Conservation (phyloP, 1,140 invertebrate species). For the Zeugodacus cucurbitae region DNA sequence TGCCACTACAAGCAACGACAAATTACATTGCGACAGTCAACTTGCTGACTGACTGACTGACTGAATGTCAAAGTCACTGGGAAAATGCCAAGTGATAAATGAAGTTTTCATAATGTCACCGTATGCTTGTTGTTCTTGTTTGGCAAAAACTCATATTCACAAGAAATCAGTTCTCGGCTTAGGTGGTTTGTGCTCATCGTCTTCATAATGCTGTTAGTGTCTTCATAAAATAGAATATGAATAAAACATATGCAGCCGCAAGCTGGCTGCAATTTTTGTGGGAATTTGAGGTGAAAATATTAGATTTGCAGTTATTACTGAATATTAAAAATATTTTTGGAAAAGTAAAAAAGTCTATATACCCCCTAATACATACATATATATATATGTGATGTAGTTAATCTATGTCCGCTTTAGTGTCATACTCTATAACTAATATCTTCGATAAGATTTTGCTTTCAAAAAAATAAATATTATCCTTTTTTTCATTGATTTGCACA, state of each 20-base stretch:
- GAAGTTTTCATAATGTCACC: constrained; percentile 28
- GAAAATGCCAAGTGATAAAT: constrained; percentile 35
- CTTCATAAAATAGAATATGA: not conserved
- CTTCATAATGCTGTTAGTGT: not conserved
- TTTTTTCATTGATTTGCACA: no score
- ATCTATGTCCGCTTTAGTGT: no score
- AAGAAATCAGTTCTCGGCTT: not conserved
- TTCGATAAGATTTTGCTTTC: no score
- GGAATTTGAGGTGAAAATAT: not conserved
- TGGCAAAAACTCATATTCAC: not conserved
- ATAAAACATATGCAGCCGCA: not conserved
- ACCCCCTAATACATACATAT: no score
- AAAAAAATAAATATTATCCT: no score
- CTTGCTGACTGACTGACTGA: not conserved
- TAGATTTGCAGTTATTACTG: no score
- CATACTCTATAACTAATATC: no score
- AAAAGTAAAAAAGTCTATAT: no score
- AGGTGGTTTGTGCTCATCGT: not conserved
- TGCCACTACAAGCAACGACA: not conserved
- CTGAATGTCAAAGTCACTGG: not conserved
- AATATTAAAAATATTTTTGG: no score
- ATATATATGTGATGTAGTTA: no score
- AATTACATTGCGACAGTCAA: not conserved
- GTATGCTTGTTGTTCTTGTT: not conserved
- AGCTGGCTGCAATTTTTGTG: not conserved